Base-by-base conservation (phyloP, 2,797 vertebrate species). In the Etheostoma nigrum region DNA sequence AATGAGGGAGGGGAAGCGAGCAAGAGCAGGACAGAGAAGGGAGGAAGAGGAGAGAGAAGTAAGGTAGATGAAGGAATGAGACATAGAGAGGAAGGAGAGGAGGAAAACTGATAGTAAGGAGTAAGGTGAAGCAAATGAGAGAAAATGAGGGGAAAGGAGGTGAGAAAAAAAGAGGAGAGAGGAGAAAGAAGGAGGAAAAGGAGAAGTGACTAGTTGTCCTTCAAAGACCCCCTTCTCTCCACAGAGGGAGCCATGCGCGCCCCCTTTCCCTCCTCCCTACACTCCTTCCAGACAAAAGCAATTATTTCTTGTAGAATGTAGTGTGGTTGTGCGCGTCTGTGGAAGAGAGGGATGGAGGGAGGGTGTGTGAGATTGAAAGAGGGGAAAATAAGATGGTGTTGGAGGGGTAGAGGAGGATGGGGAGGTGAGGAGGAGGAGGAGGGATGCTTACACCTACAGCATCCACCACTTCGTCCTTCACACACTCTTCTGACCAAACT, bases 211-310 rank as follows among this genome's bases (percentile, higher is more conserved):
- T 88, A 68, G 95, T 95, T 95, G 95, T 95, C 94, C 95, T 93
- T 95, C 95, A 93, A 91, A 91, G 91, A 94, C 94, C 94, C 95
- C 95, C 95, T 94, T 93, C 85, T 83, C 85, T 86, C 83, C 78
- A 82, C 85, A 89, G 90, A 92, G 92, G 93, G 93, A 93, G 92
- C 91, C 87, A 90, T 83, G 92, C 89, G 91, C 92, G 89, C 90
- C 90, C 93, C 93, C 91, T 92, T 88, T 95, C 92, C 93, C 93
- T 91, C 94, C 93, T 93, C 94, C 93, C 91, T 89, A 88, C 92
- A 95, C 96, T 96, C 96, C 95, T 96, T 96, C 95, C 96, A 97
- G 96, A 98, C 96, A 98, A 97, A 98, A 97, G 97, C 96, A 97
- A 97, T 97, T 97, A 97, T 96, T 96, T 96, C 96, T 95, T 96